These are phyloP conservation scores for Cettia cetti DNA, from an alignment of 2,113 vertebrate genomes.

Conservation along the genomic window DNA sequence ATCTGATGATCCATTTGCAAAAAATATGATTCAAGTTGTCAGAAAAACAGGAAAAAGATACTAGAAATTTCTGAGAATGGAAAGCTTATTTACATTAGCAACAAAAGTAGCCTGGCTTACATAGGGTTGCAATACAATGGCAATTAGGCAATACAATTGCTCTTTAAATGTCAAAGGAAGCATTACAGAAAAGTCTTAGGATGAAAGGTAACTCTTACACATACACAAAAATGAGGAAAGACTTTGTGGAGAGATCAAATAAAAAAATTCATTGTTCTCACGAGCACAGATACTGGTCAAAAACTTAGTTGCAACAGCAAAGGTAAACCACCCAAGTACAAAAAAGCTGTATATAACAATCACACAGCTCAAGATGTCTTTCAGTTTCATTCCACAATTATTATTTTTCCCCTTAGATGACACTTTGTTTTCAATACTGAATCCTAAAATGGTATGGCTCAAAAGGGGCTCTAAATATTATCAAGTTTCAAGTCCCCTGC, in stretches of 20 bases:
- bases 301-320: not conserved
- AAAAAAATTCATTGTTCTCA: not conserved
- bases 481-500: not conserved
- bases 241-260: not conserved
- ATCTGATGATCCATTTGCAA: not conserved
- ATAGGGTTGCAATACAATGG: not conserved
- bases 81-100: constrained; percentile 6
- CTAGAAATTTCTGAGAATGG: not conserved
- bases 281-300: not conserved
- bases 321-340: not conserved
- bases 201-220: not conserved
- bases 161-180: not conserved
- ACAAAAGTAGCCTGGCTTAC: not conserved
- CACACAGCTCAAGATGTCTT: not conserved
- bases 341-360: not conserved
- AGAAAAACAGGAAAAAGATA: constrained; percentile 24
- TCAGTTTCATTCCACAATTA: not conserved
- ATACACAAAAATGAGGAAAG: not conserved
- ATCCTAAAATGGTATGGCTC: not conserved
- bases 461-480: not conserved
- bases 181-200: not conserved
- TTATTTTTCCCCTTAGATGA: not conserved
- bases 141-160: not conserved
- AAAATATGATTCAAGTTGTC: not conserved
- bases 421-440: not conserved